Evolutionary conservation across 2,797 vertebrate genomes (phyloP).

Genomic region (Microctenopoma steveboyesi): DNA sequence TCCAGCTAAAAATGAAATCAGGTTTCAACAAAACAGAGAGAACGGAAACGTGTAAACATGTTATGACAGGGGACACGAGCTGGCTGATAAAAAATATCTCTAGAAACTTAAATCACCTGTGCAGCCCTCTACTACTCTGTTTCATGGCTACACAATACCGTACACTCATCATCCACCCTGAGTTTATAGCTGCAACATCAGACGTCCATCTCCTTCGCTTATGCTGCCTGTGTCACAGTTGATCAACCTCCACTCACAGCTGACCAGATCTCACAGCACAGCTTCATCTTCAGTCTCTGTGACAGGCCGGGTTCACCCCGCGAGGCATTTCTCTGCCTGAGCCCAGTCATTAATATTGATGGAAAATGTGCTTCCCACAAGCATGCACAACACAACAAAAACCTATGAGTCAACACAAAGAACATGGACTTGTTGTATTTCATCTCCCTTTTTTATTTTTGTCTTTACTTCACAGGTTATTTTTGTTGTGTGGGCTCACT

Average conservation of each 20-base stretch:
- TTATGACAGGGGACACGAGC: background rate
- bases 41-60: slow-evolving; percentile 2
- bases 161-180: slow-evolving; percentile 22
- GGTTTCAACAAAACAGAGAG: background rate
- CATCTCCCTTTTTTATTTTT: background rate
- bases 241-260: slow-evolving; percentile 47
- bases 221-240: slow-evolving; percentile 36
- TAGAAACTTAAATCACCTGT: background rate
- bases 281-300: slow-evolving; percentile 36
- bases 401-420: background rate
- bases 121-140: background rate
- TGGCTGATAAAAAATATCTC: slow-evolving; percentile 5
- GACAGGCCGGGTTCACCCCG: slow-evolving; percentile 21
- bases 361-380: slow-evolving; percentile 1
- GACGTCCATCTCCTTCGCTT: slow-evolving; percentile 19
- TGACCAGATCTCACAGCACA: slow-evolving; percentile 35
- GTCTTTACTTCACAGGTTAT: slow-evolving; percentile 1
- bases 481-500: background rate
- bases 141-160: slow-evolving; percentile 17
- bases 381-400: background rate
- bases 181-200: slow-evolving; percentile 12
- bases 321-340: slow-evolving; percentile 29
- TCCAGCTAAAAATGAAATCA: slow-evolving; percentile 13
- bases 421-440: slow-evolving; percentile 4
- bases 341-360: slow-evolving; percentile 44